phyloP scores from a whole-genome alignment of 2,113 vertebrate species.

The Ifrita kowaldi region DNA sequence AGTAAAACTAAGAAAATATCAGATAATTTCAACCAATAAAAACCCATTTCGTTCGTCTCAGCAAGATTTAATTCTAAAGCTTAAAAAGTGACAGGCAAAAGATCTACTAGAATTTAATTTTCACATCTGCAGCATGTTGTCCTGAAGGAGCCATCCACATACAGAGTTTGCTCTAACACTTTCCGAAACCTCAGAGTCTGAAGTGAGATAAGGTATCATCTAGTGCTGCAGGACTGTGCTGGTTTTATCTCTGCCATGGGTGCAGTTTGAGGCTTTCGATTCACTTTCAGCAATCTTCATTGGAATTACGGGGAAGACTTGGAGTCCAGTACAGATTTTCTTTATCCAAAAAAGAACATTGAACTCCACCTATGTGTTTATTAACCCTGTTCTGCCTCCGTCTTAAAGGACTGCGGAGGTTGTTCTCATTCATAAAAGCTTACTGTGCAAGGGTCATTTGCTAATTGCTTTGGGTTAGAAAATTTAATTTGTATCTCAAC shows the following conservation, averaged over 20 bases:
- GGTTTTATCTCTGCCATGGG: background rate
- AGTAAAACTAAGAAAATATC: background rate
- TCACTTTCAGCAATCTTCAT: background rate
- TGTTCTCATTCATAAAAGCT: background rate
- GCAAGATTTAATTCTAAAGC: background rate
- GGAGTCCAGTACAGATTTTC: background rate
- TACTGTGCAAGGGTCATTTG: background rate
- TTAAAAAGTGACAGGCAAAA: background rate
- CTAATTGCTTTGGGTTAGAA: background rate
- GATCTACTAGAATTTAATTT: background rate
- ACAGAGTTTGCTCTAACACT: background rate
- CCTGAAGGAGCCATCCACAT: background rate
- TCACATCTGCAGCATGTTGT: fast-evolving
- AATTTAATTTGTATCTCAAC: background rate
- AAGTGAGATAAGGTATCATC: background rate
- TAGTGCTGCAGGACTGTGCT: background rate
- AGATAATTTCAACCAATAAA: background rate
- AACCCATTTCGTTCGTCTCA: background rate
- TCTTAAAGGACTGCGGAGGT: background rate
- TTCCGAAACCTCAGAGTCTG: background rate
- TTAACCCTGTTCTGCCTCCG: background rate
- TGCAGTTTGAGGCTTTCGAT: background rate
- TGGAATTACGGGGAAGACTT: background rate
- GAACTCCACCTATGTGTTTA: background rate
- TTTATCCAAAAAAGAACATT: background rate